Evolutionary conservation across 2,113 vertebrate species (phyloP).

Genomic region (Nothocercus julius): DNA sequence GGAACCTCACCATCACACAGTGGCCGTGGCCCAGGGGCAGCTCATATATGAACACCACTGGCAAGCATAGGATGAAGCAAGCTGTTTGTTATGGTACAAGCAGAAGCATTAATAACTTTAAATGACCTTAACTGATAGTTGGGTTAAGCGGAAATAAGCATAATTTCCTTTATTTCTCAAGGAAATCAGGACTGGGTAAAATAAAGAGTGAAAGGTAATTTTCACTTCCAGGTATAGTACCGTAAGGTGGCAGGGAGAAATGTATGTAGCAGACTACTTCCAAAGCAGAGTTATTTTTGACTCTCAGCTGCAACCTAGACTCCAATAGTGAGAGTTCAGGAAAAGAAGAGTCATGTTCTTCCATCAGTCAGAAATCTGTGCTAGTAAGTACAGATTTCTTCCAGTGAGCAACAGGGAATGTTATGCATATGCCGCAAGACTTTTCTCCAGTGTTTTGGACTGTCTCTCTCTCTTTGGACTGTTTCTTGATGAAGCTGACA

Average conservation of each 20-base stretch:
- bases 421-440: constrained; percentile 22
- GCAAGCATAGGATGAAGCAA: background rate
- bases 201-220: background rate
- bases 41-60: background rate
- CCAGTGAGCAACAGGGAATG: background rate
- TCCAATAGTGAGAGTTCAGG: constrained; percentile 14
- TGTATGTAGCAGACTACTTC: background rate
- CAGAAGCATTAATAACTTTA: constrained; percentile 39
- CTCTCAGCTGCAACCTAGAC: background rate
- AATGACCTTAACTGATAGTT: background rate
- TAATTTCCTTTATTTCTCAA: background rate
- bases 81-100: background rate
- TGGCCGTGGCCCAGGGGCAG: background rate
- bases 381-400: constrained; percentile 1
- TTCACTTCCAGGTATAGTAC: background rate
- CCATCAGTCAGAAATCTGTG: constrained; percentile 48
- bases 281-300: background rate
- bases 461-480: background rate
- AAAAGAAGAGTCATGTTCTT: constrained; percentile 55
- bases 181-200: background rate
- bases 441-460: constrained; percentile 4
- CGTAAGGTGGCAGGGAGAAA: background rate
- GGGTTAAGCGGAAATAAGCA: background rate
- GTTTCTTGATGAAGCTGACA: background rate
- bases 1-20: background rate